A percentile compares a stretch with the other conserved stretches of the same genome.
Conservation (phyloP, 2,888 invertebrate genomes). For the Crematogaster levior region DNA sequence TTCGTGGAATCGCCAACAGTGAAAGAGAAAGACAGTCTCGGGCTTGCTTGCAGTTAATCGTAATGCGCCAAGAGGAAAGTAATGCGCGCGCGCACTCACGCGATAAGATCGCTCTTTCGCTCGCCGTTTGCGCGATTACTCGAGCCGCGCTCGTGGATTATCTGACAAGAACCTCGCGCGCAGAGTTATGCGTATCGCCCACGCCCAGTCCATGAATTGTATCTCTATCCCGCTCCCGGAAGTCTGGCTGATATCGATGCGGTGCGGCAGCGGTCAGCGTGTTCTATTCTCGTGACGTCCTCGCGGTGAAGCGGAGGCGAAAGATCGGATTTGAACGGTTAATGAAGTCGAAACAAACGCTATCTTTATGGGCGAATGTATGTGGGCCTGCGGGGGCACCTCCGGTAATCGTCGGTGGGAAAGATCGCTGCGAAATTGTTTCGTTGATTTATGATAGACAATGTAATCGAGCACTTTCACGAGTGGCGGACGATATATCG, state of each 20-base stretch:
- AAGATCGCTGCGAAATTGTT: slow-evolving; percentile 31
- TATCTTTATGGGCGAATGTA: slow-evolving; percentile 39
- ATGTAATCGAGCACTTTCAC: slow-evolving; percentile 19
- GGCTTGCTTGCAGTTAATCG: slow-evolving; percentile 49
- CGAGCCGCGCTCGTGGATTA: slow-evolving; percentile 59
- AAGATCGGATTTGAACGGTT: slow-evolving; percentile 3
- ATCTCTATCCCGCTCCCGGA: slow-evolving; percentile 68
- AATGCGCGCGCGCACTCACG: slow-evolving; percentile 19
- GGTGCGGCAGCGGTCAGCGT: slow-evolving; percentile 22
- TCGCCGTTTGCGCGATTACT: slow-evolving; percentile 53
- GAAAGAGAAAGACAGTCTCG: slow-evolving; percentile 19
- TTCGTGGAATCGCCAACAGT: slow-evolving; percentile 22
- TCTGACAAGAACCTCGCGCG: slow-evolving; percentile 52
- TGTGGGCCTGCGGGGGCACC: neutral
- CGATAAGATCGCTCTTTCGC: slow-evolving; percentile 52
- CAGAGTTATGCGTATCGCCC: slow-evolving; percentile 67
- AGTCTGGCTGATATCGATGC: slow-evolving; percentile 60
- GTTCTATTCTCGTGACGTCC: slow-evolving; percentile 33
- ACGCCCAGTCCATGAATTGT: slow-evolving; percentile 68
- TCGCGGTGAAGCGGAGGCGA: slow-evolving; percentile 14
- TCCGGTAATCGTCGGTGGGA: slow-evolving; percentile 6
- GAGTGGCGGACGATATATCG: neutral
- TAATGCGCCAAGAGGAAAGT: slow-evolving; percentile 53
- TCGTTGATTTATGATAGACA: slow-evolving; percentile 31
- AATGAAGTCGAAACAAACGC: slow-evolving; percentile 43